These are phyloP conservation scores for Sus scrofa DNA, from an alignment of 2,113 vertebrate species.

Conservation along the genomic window DNA sequence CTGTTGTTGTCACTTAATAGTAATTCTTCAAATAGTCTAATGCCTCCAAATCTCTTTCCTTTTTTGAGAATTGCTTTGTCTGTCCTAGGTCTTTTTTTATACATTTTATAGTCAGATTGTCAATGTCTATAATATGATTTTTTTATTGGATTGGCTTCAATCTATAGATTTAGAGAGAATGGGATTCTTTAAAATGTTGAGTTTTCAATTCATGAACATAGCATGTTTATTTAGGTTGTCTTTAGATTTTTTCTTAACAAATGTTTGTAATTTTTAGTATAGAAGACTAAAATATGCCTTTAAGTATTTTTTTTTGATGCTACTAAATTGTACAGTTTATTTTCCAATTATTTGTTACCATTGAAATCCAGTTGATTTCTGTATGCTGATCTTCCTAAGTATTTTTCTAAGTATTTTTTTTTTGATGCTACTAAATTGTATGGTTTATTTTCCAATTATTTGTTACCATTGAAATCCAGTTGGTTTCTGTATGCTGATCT, in stretches of 20 bases:
- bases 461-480: background rate
- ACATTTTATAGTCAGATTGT: background rate
- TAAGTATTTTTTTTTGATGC: background rate
- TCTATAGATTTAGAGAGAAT: background rate
- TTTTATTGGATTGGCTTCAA: background rate
- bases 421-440: background rate
- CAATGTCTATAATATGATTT: background rate
- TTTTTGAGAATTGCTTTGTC: background rate
- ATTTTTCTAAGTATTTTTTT: too few species aligned
- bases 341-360: background rate
- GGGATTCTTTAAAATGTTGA: background rate
- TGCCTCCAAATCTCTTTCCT: background rate
- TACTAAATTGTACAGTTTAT: background rate
- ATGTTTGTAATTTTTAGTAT: background rate
- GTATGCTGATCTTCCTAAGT: background rate
- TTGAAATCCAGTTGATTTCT: slow-evolving; percentile 8
- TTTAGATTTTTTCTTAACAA: background rate
- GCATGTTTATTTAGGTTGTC: background rate
- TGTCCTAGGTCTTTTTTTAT: background rate
- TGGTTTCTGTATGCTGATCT: background rate
- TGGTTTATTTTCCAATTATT: background rate
- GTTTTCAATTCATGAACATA: background rate
- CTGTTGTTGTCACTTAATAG: background rate
- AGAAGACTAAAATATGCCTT: background rate
- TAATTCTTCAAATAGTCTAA: background rate